Evolutionary conservation across 2,113 vertebrate genomes (phyloP).

Genomic region (Canis aureus): DNA sequence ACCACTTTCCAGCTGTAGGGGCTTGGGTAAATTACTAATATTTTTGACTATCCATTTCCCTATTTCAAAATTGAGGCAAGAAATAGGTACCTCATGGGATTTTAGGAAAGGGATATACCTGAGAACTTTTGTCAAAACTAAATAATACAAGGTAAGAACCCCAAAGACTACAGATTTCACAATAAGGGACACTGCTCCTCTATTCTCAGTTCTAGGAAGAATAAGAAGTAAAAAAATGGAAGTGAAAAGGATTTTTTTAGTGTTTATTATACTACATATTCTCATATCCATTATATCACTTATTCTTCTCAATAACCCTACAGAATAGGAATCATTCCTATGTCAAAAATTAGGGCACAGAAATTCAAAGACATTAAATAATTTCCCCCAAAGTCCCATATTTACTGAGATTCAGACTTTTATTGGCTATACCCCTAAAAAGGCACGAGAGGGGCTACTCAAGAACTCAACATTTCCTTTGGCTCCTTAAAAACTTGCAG

Average conservation of each 20-base stretch:
- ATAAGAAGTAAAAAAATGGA: neutral
- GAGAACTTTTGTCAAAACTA: neutral
- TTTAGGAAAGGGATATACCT: neutral
- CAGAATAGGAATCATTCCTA: neutral
- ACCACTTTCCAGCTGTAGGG: neutral
- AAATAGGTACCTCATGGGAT: neutral
- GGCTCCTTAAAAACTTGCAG: neutral
- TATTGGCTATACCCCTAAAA: neutral
- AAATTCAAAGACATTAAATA: neutral
- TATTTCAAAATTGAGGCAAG: neutral
- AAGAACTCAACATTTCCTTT: neutral
- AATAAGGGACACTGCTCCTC: neutral
- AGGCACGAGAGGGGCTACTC: neutral
- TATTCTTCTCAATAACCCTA: neutral
- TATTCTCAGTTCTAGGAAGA: neutral
- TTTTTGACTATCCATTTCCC: constrained; percentile 8
- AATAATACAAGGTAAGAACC: neutral
- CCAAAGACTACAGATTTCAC: neutral
- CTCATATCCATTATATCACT: neutral
- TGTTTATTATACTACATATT: neutral
- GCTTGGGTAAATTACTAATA: neutral
- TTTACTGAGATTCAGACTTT: constrained; percentile 7
- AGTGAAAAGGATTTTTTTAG: neutral
- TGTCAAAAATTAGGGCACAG: constrained; percentile 3
- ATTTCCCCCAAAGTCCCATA: neutral